A percentile compares a stretch with the other conserved stretches of the same genome.
These are phyloP conservation scores for Ceriagrion tenellum DNA, from an alignment of 2,888 invertebrate species.

Conservation along the genomic window DNA sequence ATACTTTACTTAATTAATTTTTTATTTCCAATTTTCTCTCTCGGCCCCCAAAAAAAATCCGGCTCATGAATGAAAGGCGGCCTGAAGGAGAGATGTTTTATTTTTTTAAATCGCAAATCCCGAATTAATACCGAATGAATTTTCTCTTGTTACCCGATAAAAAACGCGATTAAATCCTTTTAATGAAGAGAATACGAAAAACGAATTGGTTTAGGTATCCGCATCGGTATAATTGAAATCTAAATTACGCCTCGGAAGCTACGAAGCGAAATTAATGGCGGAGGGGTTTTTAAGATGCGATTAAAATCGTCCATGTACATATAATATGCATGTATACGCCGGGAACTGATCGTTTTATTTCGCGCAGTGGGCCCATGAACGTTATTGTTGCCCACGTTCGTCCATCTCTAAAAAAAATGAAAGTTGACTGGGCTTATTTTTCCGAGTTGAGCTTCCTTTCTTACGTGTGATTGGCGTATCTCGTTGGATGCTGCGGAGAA, in stretches of 20 bases:
- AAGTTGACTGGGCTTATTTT: neutral
- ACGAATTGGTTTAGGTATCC: conserved; percentile 61
- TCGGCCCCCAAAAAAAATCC: conserved; percentile 7
- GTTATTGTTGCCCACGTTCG: neutral
- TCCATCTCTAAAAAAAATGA: neutral
- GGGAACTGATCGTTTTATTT: conserved; percentile 27
- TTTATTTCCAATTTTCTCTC: conserved; percentile 68
- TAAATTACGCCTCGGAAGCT: conserved; percentile 56
- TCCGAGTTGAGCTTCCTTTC: neutral
- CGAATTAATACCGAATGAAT: conserved; percentile 66
- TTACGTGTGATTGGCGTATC: neutral
- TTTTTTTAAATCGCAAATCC: conserved; percentile 63
- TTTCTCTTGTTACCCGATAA: conserved; percentile 61
- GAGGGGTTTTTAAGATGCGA: conserved; percentile 49
- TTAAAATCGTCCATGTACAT: conserved; percentile 38
- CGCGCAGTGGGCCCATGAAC: neutral
- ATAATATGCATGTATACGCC: conserved; percentile 35
- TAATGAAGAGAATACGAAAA: conserved; percentile 65
- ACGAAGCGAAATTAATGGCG: conserved; percentile 30
- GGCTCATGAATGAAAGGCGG: conserved; percentile 45
- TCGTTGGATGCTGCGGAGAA: neutral
- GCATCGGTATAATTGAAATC: conserved; percentile 51
- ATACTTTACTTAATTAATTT: conserved; percentile 68
- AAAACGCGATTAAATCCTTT: conserved; percentile 62
- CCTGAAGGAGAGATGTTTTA: conserved; percentile 39